Conservation (phyloP, 2,113 vertebrate genomes). For the Myiopsitta monachus region DNA sequence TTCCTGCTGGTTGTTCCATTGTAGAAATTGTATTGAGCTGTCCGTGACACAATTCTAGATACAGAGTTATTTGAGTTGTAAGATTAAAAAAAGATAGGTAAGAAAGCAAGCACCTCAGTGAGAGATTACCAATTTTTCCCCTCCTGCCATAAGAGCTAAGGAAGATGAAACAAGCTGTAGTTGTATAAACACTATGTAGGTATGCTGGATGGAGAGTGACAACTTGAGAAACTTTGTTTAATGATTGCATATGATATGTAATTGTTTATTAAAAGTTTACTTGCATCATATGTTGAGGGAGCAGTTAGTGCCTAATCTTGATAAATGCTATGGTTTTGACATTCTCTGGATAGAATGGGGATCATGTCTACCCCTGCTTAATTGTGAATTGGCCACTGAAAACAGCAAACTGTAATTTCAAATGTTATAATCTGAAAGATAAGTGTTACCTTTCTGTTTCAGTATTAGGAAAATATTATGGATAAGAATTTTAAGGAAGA, state of each 20-base stretch:
- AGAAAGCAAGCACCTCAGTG: neutral
- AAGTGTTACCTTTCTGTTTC: neutral
- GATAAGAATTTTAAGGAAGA: constrained; percentile 31
- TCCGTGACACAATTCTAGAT: no score
- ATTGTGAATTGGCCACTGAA: neutral
- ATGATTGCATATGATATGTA: neutral
- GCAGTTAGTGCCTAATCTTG: neutral
- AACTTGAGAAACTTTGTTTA: neutral
- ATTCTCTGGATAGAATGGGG: neutral
- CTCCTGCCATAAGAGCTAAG: neutral
- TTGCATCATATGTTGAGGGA: neutral
- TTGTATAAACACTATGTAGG: neutral
- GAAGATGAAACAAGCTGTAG: neutral
- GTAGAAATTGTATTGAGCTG: neutral
- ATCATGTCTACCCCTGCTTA: neutral
- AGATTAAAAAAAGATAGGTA: neutral
- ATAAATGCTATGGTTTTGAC: neutral
- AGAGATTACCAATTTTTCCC: neutral
- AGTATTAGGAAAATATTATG: constrained; percentile 5
- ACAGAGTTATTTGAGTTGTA: neutral
- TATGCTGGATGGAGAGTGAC: neutral
- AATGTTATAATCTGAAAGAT: neutral
- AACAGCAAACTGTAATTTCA: neutral
- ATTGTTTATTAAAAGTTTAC: neutral
- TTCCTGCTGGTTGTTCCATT: neutral